Base-by-base conservation (phyloP, 2,113 vertebrate genomes). In the Antennarius striatus region DNA sequence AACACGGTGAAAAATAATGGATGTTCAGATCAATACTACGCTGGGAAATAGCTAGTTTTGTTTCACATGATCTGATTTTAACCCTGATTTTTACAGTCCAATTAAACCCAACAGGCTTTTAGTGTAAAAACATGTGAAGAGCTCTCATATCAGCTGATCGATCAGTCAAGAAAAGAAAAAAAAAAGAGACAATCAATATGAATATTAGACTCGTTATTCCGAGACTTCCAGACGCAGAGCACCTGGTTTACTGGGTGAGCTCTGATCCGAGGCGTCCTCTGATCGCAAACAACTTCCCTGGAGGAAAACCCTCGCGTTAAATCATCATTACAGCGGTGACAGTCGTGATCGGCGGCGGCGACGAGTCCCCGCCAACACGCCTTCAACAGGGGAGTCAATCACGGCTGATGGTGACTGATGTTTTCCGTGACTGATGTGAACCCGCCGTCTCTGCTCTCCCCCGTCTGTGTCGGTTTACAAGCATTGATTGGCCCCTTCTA, bases 371-470 rank as follows among this genome's bases (percentile, higher is more conserved):
- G 64, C 9, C 17, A 80, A 69, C 69, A 75, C 3, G 14, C 43
- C 43, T 74, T 77, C 57, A 69, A 69, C 69, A 50, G 77, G 10
- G 4, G 67, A 87, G 85, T 86, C 82, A 82, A 81, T 90, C 87
- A 82, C 77, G 86, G 70, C 40, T 3, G n/a, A 17, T 58, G 40
- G 43, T 82, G 88, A 90, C 68, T 86, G 83, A 90, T 76, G 83
- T 73, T 77, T 70, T 80, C 82, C 81, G 59, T 46, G 45, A 58
- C 6, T 67, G 77, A 86, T 68, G 63, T 50, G 4, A 49, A n/a
- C 56, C 46, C 55, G 62, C 68, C 52, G 79, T 77, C 62, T 36
- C 58, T 48, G 68, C 46, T 58, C 51, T 43, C 13, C 39, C 61
- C 17, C 47, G 51, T 71, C 60, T 28, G 28, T 56, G 52, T 36